phyloP scores from a whole-genome alignment of 2,113 vertebrate genomes.

The Petroica traversi region DNA sequence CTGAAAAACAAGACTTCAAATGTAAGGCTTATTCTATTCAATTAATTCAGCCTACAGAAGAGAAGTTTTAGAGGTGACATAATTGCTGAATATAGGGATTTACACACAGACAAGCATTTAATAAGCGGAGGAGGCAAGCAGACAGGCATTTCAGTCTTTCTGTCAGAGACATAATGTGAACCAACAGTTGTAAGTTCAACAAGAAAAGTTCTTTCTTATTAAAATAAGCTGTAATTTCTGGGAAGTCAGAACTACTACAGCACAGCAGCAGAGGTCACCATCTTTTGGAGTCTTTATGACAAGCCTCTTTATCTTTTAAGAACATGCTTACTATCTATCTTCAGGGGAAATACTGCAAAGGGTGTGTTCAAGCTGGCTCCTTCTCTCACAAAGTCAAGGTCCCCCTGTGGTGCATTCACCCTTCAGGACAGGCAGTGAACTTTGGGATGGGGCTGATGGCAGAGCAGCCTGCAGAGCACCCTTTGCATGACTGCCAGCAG shows the following conservation, averaged over 20 bases:
- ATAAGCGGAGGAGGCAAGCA: neutral
- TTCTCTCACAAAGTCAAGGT: neutral
- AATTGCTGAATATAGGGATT: slow-evolving; percentile 40
- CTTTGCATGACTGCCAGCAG: rapidly evolving
- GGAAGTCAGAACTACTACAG: neutral
- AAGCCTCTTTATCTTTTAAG: neutral
- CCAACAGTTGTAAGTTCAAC: neutral
- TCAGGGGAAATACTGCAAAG: neutral
- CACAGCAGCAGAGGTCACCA: neutral
- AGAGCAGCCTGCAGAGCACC: neutral
- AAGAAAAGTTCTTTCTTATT: neutral
- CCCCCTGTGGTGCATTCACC: neutral
- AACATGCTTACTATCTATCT: neutral
- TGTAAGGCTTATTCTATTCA: neutral
- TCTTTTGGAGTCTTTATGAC: neutral
- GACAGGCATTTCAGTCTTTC: neutral
- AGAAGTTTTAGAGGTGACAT: slow-evolving; percentile 34
- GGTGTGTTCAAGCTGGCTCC: neutral
- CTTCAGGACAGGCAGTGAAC: neutral
- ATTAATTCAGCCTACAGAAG: neutral
- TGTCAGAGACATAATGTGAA: neutral
- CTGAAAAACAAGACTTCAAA: neutral
- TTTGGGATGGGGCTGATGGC: rapidly evolving
- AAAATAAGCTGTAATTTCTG: neutral
- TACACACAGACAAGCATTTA: neutral